Evolutionary conservation across 2,888 invertebrate genomes (phyloP).

Genomic region (Athetis lepigone): DNA sequence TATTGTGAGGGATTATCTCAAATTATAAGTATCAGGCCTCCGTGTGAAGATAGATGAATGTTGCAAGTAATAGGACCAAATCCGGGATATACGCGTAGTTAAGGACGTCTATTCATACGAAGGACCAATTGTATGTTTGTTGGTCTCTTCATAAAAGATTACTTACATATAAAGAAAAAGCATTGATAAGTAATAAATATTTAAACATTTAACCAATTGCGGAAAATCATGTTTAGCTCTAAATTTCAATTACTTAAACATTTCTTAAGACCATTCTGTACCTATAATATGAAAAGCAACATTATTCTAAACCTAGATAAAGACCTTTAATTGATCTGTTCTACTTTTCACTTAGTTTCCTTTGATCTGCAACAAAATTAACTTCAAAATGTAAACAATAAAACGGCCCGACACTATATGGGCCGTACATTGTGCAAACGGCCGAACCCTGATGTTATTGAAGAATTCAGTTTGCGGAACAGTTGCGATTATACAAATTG

Average conservation of each 20-base stretch:
- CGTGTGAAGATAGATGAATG: slow-evolving; percentile 13
- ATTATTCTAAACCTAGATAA: no score
- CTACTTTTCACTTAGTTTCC: background rate
- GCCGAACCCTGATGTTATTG: slow-evolving; percentile 56
- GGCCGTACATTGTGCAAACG: slow-evolving; percentile 44
- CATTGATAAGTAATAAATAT: background rate
- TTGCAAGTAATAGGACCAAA: slow-evolving; percentile 42
- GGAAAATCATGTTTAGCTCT: background rate
- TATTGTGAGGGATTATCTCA: slow-evolving; percentile 49
- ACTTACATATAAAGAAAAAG: background rate
- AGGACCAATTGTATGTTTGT: slow-evolving; percentile 15
- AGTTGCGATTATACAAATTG: slow-evolving; percentile 71
- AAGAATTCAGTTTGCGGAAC: slow-evolving; percentile 65
- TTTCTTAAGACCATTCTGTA: no score
- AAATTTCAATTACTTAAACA: background rate
- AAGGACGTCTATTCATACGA: slow-evolving; percentile 28
- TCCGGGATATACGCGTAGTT: slow-evolving; percentile 35
- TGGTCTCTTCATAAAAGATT: background rate
- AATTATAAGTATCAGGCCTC: slow-evolving; percentile 53
- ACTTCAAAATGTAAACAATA: slow-evolving; percentile 8
- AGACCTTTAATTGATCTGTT: no score
- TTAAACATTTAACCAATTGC: background rate
- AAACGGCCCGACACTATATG: background rate
- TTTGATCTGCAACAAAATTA: slow-evolving; percentile 1
- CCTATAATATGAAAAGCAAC: no score